phyloP scores from a whole-genome alignment of 2,797 vertebrate species.

The Amniataba percoides region DNA sequence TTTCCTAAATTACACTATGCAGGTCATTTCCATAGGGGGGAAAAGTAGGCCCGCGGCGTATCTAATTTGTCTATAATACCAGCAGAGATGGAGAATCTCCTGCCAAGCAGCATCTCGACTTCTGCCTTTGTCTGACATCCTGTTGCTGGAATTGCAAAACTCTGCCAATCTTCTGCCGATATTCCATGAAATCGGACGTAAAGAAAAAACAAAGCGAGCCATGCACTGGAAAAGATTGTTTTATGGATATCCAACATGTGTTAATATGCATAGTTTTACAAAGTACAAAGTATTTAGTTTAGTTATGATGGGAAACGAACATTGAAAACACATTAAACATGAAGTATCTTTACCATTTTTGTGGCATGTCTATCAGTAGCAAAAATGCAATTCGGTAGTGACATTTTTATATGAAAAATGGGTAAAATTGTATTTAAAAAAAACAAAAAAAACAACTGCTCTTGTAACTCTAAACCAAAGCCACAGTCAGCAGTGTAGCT shows the following conservation, averaged over 20 bases:
- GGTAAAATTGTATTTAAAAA: not conserved
- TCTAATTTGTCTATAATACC: conserved; percentile 92
- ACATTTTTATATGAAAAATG: not conserved
- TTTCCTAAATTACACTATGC: conserved; percentile 90
- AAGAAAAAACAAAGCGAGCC: conserved; percentile 27
- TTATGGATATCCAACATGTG: conserved; percentile 10
- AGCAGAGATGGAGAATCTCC: conserved; percentile 82
- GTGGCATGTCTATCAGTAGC: not conserved
- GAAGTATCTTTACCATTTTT: not conserved
- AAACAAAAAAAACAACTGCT: not conserved
- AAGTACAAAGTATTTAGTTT: not conserved
- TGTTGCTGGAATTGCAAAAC: conserved; percentile 47
- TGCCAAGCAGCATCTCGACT: conserved; percentile 68
- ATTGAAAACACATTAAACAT: not conserved
- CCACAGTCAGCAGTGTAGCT: not conserved
- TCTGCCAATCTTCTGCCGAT: conserved; percentile 27
- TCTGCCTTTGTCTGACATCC: conserved; percentile 66
- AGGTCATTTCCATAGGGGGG: conserved; percentile 85
- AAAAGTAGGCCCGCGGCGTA: conserved; percentile 81
- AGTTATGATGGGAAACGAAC: not conserved
- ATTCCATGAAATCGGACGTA: conserved; percentile 30
- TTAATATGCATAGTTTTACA: too few species aligned
- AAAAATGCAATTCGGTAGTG: not conserved
- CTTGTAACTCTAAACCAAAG: not conserved
- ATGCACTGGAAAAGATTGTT: not conserved